Percentiles rank a stretch among this genome's conserved stretches.
phyloP scores from a whole-genome alignment of 1,140 invertebrate genomes.

The Tribolium castaneum region DNA sequence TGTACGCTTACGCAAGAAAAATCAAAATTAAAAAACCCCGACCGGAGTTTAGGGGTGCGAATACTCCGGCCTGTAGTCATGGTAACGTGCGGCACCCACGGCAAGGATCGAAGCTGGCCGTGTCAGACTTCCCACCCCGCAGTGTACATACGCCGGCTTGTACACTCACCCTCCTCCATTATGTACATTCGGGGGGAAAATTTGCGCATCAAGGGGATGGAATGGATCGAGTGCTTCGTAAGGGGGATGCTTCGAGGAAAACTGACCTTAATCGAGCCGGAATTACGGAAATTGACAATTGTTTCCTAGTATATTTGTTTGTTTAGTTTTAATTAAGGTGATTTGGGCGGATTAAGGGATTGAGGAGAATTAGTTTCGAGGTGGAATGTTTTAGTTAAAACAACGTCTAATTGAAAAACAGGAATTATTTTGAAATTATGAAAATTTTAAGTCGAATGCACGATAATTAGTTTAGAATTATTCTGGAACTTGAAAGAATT shows the following conservation, averaged over 20 bases:
- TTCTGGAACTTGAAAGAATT: too few relatives aligned
- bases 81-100: constrained; percentile 60
- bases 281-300: neutral
- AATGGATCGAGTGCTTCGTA: neutral
- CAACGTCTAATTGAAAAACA: too few relatives aligned
- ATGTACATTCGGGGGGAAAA: constrained; percentile 53
- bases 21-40: constrained; percentile 14
- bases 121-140: constrained; percentile 63
- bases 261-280: neutral
- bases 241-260: neutral
- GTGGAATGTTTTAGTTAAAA: too few relatives aligned
- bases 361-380: too few relatives aligned
- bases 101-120: constrained; percentile 63
- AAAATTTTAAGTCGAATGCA: too few relatives aligned
- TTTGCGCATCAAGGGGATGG: constrained; percentile 26
- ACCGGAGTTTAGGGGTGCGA: constrained; percentile 45
- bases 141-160: constrained; percentile 63
- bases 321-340: neutral
- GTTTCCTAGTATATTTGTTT: neutral
- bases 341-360: too few relatives aligned
- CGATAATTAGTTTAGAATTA: too few relatives aligned
- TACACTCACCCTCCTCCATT: constrained; percentile 58
- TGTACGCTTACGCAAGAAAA: neutral
- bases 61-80: constrained; percentile 55
- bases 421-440: too few relatives aligned